These are phyloP conservation scores for Alcis repandata DNA, from an alignment of 2,888 invertebrate genomes.

Conservation along the genomic window DNA sequence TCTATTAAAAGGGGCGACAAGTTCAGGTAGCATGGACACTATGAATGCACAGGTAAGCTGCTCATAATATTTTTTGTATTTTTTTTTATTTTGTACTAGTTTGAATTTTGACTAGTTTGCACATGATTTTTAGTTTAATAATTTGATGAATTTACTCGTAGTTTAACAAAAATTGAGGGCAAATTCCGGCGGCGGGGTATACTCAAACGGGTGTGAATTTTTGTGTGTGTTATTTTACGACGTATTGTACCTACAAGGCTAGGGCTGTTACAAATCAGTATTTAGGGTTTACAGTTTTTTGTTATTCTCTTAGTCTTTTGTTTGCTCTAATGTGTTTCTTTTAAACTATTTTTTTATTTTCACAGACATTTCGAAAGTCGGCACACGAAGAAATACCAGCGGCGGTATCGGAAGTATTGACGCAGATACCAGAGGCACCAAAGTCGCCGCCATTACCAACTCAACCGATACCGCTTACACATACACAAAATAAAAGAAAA, in stretches of 20 bases:
- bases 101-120: conserved; percentile 14
- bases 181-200: conserved; percentile 12
- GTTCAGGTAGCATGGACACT: conserved; percentile 23
- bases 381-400: conserved; percentile 17
- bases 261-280: conserved; percentile 22
- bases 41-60: conserved; percentile 24
- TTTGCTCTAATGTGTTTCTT: conserved; percentile 28
- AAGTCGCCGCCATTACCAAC: conserved; percentile 26
- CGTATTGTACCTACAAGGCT: conserved; percentile 24
- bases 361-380: conserved; percentile 28
- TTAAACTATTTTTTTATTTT: conserved; percentile 25
- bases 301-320: conserved; percentile 22
- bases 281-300: conserved; percentile 15
- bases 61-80: conserved; percentile 21
- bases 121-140: conserved; percentile 21
- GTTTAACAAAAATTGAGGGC: conserved; percentile 9
- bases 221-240: conserved; percentile 7
- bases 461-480: conserved; percentile 8
- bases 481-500: conserved; percentile 24
- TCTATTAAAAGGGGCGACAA: conserved; percentile 26
- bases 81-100: conserved; percentile 12
- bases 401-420: conserved; percentile 26
- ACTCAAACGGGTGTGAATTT: too few species aligned
- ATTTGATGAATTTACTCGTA: conserved; percentile 24
- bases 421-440: conserved; percentile 17